Evolutionary conservation across 1,140 invertebrate species (phyloP), one percentile per base, ranked within the genome.

Genomic region (Drosophila gunungcola): DNA sequence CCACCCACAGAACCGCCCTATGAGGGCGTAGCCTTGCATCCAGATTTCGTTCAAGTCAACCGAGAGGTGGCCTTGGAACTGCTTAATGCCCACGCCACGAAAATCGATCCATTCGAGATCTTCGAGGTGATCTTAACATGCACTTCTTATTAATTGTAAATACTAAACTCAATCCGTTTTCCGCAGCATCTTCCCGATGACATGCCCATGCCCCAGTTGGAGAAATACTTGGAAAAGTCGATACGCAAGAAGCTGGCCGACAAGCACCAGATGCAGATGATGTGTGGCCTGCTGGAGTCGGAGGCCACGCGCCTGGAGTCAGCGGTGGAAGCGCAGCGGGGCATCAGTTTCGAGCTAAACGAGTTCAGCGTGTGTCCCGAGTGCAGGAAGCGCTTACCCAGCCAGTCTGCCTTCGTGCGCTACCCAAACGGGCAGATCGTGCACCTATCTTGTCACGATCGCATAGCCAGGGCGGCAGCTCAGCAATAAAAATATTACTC

Each of bases 351-450:
- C 56, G 92, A 96, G 3, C 95, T 99, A 74, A 97, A 95, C 11
- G 97, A 98, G 80, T 95, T 96, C 65, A 97, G 97, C 82, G 95
- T 97, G 13, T 99, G 98, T 93, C 95, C 95, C 10, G 97, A 97
- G 2, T 99, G 98, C 90, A 97, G 97, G 86, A 99, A 98, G 91
- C 94, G 96, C 64, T 98, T 99, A 92, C 95, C 96, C 25, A 97
- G 97, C 92, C 96, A 97, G 93, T 97, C 97, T 93, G 97, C 97
- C 32, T 97, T 99, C 93, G 97, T 97, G 4, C 94, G 97, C 34
- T 98, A 97, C 93, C 97, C 98, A 2, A 97, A 97, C 93, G 97
- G 97, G 3, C 96, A 98, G 78, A 96, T 98, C 36, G 97, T 98
- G 4, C 98, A 99, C 93, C 97, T 97, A 91, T 97, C 96, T 1